A percentile compares a stretch with the other conserved stretches of the same genome.
Evolutionary conservation across 2,797 vertebrate genomes (phyloP).

Genomic region (Crenichthys baileyi): DNA sequence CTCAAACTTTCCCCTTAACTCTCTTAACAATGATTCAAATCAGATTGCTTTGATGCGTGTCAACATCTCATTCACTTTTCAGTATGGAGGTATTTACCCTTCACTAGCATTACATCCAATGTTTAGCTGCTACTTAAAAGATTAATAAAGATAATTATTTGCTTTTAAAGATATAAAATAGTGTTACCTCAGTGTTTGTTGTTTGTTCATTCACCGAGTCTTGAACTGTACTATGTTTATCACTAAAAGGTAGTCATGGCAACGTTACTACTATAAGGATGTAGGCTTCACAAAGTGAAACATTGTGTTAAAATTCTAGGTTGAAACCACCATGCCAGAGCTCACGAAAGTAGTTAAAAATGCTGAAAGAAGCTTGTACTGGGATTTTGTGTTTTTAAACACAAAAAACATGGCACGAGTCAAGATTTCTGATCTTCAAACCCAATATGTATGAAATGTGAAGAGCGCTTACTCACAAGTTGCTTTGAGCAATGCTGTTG

Average conservation of each 20-base stretch:
- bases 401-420: too few relatives aligned
- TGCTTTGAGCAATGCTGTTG: constrained; percentile 44
- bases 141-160: neutral
- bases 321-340: constrained; percentile 1
- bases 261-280: neutral
- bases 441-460: neutral
- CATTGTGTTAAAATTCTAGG: neutral
- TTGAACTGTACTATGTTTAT: neutral
- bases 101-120: neutral
- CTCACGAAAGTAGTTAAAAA: neutral
- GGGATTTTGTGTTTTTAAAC: neutral
- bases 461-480: constrained; percentile 54
- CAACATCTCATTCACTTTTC: neutral
- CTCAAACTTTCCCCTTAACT: too few relatives aligned
- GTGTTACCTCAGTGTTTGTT: neutral
- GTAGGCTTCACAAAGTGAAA: neutral
- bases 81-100: neutral
- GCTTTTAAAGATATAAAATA: neutral
- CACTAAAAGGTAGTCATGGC: neutral
- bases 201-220: neutral
- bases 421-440: too few relatives aligned
- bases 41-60: neutral
- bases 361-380: neutral
- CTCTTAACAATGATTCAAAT: too few relatives aligned
- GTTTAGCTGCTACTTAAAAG: neutral